These are phyloP conservation scores for Accipiter virgatus DNA, from an alignment of 2,113 vertebrate species.

Conservation along the genomic window DNA sequence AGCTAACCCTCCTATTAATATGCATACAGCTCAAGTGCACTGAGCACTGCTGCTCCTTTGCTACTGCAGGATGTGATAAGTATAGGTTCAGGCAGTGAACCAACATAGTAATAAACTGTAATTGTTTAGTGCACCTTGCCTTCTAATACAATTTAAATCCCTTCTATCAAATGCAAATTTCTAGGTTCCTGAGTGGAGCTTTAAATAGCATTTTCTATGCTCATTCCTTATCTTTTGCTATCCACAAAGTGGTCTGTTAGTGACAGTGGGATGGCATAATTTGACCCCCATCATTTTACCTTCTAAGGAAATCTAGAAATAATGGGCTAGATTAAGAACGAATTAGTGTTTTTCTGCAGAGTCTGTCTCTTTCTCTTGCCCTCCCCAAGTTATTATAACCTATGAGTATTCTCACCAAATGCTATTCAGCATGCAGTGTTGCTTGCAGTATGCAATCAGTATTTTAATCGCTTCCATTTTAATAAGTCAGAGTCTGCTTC, in stretches of 20 bases:
- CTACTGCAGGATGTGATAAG: constrained; percentile 40
- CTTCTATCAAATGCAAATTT: constrained; percentile 68
- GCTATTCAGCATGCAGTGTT: neutral
- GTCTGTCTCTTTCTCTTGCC: neutral
- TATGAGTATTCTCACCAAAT: neutral
- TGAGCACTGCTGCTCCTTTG: neutral
- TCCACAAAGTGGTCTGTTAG: constrained; percentile 51
- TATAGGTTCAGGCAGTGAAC: constrained; percentile 50
- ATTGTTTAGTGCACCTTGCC: constrained; percentile 63
- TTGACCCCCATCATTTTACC: neutral
- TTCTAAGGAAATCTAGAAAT: constrained; percentile 35
- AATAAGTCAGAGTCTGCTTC: neutral
- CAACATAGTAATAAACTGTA: constrained; percentile 52
- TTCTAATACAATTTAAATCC: constrained; percentile 65
- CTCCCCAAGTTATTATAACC: neutral
- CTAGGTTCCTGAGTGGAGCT: constrained; percentile 37
- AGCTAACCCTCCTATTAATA: constrained; percentile 14
- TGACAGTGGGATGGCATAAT: constrained; percentile 26
- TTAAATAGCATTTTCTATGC: constrained; percentile 48
- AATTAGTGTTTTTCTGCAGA: constrained; percentile 27
- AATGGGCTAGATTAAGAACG: constrained; percentile 36
- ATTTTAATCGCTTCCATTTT: constrained; percentile 15
- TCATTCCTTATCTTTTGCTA: constrained; percentile 51
- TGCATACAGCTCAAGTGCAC: neutral
- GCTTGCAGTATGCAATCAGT: neutral